These are phyloP conservation scores for Amniataba percoides DNA, from an alignment of 2,797 vertebrate species.

Conservation along the genomic window DNA sequence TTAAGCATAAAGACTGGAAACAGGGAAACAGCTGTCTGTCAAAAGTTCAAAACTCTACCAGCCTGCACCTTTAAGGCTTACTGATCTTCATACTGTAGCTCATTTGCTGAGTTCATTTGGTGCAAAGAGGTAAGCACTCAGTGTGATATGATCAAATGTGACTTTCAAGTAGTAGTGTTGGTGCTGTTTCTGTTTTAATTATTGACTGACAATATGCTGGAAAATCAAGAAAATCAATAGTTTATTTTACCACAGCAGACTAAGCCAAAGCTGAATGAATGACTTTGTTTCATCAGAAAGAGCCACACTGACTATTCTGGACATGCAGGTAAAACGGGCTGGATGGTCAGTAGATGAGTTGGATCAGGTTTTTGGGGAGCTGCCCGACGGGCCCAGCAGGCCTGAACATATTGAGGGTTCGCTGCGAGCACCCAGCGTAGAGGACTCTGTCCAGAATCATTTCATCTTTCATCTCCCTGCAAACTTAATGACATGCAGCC, in stretches of 20 bases:
- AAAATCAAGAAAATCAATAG: constrained; percentile 11
- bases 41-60: too few species aligned
- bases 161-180: background rate
- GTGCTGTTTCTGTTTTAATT: background rate
- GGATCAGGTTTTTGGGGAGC: constrained; percentile 21
- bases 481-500: constrained; percentile 16
- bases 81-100: background rate
- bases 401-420: background rate
- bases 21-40: background rate
- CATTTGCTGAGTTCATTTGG: background rate
- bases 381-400: constrained; percentile 6
- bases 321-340: constrained; percentile 23
- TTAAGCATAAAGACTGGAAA: background rate
- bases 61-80: background rate
- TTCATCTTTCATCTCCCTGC: constrained; percentile 34
- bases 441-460: constrained; percentile 10
- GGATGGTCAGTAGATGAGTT: constrained; percentile 18
- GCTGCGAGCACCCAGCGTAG: background rate
- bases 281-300: constrained; percentile 17
- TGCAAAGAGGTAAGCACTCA: background rate
- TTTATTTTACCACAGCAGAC: constrained; percentile 19
- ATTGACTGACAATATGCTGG: constrained; percentile 8
- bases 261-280: constrained; percentile 14
- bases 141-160: background rate
- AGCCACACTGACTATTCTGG: constrained; percentile 11